Percentiles rank a stretch among this genome's conserved stretches.
Conservation (phyloP, 2,797 vertebrate species). For the Hydrolagus colliei region DNA sequence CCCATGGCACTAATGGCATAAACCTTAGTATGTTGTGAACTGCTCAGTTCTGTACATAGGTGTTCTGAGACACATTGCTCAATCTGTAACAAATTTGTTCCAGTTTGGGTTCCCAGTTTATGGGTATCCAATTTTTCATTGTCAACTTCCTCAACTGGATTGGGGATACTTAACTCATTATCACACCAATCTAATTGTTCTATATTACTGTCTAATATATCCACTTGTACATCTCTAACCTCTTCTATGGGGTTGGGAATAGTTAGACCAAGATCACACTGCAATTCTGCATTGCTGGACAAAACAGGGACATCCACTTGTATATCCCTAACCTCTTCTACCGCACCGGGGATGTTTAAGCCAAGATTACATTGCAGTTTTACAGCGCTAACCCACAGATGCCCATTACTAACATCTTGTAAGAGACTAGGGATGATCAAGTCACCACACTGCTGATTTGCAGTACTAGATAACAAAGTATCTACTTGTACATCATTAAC, state of each 20-base stretch:
- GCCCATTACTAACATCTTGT: neutral
- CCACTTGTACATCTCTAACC: conserved; percentile 1
- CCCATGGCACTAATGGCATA: neutral
- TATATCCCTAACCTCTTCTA: neutral
- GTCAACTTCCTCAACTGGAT: neutral
- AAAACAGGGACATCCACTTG: neutral
- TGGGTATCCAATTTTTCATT: conserved; percentile 4
- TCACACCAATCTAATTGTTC: neutral
- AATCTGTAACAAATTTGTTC: neutral
- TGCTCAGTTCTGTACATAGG: neutral
- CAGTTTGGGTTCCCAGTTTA: neutral
- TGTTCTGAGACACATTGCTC: neutral
- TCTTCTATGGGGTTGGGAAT: neutral
- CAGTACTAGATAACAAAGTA: neutral
- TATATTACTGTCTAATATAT: neutral
- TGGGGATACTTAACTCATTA: neutral
- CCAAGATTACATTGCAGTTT: neutral
- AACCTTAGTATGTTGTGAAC: neutral
- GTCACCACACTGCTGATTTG: neutral
- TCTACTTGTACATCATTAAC: neutral
- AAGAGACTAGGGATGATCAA: neutral
- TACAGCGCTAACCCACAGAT: neutral
- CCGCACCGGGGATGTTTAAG: neutral
- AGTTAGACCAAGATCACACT: neutral
- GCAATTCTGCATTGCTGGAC: neutral